Evolutionary conservation across 2,888 invertebrate genomes (phyloP).

Genomic region (Acheta domesticus): DNA sequence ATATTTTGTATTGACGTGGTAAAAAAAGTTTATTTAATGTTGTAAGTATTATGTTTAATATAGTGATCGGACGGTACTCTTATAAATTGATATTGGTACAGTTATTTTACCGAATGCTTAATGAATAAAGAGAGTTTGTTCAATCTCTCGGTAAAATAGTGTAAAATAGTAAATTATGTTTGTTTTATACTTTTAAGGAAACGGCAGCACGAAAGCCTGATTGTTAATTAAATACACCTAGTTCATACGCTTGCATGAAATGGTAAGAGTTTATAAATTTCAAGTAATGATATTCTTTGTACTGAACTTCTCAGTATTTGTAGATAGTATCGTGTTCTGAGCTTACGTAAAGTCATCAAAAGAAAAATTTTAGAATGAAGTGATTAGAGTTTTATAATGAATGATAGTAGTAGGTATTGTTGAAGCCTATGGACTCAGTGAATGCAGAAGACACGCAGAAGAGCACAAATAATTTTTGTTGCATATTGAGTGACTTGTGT

Average conservation of each 20-base stretch:
- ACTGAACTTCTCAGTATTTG: neutral
- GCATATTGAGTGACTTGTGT: conserved; percentile 3
- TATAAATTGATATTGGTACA: no score
- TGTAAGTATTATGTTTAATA: no score
- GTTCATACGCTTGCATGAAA: conserved; percentile 1
- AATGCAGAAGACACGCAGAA: neutral
- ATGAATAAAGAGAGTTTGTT: neutral
- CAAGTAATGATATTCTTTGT: neutral
- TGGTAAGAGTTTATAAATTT: neutral
- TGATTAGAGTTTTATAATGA: conserved; percentile 18
- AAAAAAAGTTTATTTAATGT: no score
- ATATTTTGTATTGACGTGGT: no score
- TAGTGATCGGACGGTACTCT: no score
- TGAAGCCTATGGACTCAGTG: neutral
- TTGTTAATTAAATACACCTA: neutral
- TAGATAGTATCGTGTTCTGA: conserved; percentile 3
- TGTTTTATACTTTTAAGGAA: neutral
- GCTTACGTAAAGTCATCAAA: neutral
- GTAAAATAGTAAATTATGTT: neutral
- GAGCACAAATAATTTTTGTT: neutral
- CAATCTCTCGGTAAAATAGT: neutral
- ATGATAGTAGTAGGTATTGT: neutral
- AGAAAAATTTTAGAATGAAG: neutral
- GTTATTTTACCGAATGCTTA: no score
- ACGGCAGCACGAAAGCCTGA: conserved; percentile 1